phyloP scores from a whole-genome alignment of 2,888 invertebrate species.

The Plutella xylostella region DNA sequence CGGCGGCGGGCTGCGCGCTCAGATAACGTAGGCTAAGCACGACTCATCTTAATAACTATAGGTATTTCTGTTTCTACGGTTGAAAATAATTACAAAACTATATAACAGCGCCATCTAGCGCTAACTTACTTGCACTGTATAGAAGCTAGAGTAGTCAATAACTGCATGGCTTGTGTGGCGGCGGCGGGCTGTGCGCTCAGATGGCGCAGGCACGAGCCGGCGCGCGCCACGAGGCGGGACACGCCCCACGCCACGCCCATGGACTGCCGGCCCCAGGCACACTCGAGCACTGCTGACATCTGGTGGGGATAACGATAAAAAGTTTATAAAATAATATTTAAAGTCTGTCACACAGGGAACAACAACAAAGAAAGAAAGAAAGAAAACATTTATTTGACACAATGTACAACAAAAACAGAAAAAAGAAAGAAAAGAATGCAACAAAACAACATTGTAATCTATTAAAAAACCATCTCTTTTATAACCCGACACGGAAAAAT shows the following conservation, averaged over 20 bases:
- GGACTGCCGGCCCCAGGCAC: constrained; percentile 43
- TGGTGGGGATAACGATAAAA: constrained; percentile 16
- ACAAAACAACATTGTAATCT: too few relatives aligned
- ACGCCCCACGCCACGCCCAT: constrained; percentile 46
- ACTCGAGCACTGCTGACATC: constrained; percentile 45
- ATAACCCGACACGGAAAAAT: too few relatives aligned
- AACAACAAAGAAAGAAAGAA: too few relatives aligned
- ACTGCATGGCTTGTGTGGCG: constrained; percentile 20
- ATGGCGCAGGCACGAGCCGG: constrained; percentile 36
- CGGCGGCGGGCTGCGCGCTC: constrained; percentile 25
- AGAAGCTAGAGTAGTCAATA: constrained; percentile 24
- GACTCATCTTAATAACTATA: too few relatives aligned
- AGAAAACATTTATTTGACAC: too few relatives aligned
- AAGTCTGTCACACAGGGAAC: not conserved
- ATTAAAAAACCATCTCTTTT: too few relatives aligned
- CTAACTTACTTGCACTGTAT: constrained; percentile 20
- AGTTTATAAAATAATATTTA: not conserved
- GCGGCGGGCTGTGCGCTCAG: constrained; percentile 27
- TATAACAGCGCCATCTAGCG: not conserved
- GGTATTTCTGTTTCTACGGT: too few relatives aligned
- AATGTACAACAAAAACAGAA: too few relatives aligned
- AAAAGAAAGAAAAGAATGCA: too few relatives aligned
- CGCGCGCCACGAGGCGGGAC: constrained; percentile 39
- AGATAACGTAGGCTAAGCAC: too few relatives aligned
- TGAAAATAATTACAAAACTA: too few relatives aligned